phyloP scores from a whole-genome alignment of 1,140 invertebrate genomes.

The Drosophila triauraria region DNA sequence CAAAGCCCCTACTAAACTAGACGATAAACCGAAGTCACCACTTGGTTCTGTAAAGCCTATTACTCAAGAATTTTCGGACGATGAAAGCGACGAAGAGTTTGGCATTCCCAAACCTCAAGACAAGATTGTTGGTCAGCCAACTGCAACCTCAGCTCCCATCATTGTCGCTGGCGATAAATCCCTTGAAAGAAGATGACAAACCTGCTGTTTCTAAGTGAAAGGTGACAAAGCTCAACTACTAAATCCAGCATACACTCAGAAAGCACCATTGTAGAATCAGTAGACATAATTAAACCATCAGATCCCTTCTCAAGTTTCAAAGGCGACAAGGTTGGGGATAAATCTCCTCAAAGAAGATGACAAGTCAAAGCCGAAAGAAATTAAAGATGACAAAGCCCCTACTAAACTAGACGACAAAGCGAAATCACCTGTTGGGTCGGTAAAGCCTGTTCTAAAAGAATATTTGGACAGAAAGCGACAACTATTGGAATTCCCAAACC shows the following conservation, averaged over 20 bases:
- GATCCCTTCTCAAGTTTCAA: background rate
- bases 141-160: too few relatives aligned
- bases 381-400: slow-evolving; percentile 4
- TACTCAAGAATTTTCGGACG: too few relatives aligned
- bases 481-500: too few relatives aligned
- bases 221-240: slow-evolving; percentile 3
- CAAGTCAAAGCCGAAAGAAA: too few relatives aligned
- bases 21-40: background rate
- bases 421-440: background rate
- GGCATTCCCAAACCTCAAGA: too few relatives aligned
- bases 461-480: background rate
- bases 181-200: background rate
- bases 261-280: background rate
- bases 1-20: background rate
- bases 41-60: background rate
- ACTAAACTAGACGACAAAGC: slow-evolving; percentile 7
- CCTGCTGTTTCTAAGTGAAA: background rate
- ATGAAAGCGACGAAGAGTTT: too few relatives aligned
- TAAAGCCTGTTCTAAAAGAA: background rate
- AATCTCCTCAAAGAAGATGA: too few relatives aligned
- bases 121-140: too few relatives aligned
- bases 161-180: too few relatives aligned
- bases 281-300: background rate
- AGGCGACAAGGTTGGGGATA: background rate
- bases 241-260: background rate